A percentile compares a stretch with the other conserved stretches of the same genome.
phyloP scores from a whole-genome alignment of 2,113 vertebrate species.

The Dasypus novemcinctus region DNA sequence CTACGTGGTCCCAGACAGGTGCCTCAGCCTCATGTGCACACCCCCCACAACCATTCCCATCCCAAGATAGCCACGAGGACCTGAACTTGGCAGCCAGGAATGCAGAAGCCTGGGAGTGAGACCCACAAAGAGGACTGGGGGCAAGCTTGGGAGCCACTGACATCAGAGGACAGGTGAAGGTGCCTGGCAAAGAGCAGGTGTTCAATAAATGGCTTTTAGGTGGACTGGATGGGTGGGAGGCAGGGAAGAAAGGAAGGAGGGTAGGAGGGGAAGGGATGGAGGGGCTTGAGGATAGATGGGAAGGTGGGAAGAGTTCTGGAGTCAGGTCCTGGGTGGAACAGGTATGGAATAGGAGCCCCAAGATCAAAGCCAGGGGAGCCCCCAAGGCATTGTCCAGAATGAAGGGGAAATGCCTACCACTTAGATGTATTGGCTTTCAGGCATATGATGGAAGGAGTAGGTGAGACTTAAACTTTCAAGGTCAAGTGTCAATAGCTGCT shows the following conservation, averaged over 20 bases:
- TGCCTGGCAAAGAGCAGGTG: background rate
- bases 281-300: background rate
- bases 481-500: background rate
- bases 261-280: too few species aligned
- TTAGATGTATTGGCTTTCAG: too few species aligned
- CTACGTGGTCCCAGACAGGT: background rate
- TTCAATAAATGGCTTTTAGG: too few species aligned
- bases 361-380: background rate
- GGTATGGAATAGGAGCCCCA: background rate
- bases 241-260: too few species aligned
- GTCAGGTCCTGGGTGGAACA: background rate
- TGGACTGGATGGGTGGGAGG: background rate
- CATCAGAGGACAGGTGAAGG: background rate
- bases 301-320: too few species aligned
- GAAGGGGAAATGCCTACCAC: background rate
- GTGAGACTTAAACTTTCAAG: background rate
- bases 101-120: accelerated
- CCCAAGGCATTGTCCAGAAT: too few species aligned
- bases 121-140: background rate
- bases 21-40: background rate
- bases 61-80: background rate
- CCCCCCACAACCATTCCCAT: too few species aligned
- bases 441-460: background rate
- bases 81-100: background rate
- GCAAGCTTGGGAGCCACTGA: accelerated